A percentile compares a stretch with the other conserved stretches of the same genome.
phyloP scores from a whole-genome alignment of 2,113 vertebrate species.

The Oxyura jamaicensis region DNA sequence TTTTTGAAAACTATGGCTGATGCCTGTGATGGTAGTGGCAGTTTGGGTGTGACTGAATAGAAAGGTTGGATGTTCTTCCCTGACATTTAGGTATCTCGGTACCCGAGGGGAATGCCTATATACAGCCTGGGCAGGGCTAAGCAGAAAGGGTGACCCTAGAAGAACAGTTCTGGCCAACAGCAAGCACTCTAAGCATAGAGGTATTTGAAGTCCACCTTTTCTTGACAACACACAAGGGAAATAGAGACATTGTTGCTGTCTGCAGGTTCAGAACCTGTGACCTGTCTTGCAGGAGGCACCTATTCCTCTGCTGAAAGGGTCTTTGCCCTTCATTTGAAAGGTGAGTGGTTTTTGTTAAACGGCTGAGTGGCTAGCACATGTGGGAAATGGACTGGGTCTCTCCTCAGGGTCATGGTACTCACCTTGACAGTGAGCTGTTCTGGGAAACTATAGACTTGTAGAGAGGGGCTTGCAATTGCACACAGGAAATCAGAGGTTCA shows the following conservation, averaged over 20 bases:
- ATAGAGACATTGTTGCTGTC: not conserved
- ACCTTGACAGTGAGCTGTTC: too few species aligned
- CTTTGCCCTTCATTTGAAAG: not conserved
- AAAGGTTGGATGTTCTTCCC: not conserved
- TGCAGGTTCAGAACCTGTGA: not conserved
- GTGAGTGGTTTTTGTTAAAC: not conserved
- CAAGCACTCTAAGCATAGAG: not conserved
- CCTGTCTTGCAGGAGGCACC: not conserved
- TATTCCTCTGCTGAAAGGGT: not conserved
- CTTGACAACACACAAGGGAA: not conserved
- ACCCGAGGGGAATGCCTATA: not conserved
- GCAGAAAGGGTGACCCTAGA: not conserved
- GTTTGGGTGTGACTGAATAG: not conserved
- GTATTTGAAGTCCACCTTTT: not conserved
- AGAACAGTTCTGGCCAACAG: not conserved
- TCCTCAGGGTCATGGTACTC: not conserved
- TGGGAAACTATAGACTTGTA: not conserved
- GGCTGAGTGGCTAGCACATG: not conserved
- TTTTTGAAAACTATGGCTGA: not conserved
- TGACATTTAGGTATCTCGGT: not conserved
- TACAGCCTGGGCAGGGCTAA: fast-evolving
- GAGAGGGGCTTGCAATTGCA: not conserved
- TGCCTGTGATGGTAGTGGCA: fast-evolving
- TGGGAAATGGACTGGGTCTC: not conserved
- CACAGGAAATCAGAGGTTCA: not conserved